Base-by-base conservation (phyloP, 2,797 vertebrate genomes). In the Gobio occitaniae region DNA sequence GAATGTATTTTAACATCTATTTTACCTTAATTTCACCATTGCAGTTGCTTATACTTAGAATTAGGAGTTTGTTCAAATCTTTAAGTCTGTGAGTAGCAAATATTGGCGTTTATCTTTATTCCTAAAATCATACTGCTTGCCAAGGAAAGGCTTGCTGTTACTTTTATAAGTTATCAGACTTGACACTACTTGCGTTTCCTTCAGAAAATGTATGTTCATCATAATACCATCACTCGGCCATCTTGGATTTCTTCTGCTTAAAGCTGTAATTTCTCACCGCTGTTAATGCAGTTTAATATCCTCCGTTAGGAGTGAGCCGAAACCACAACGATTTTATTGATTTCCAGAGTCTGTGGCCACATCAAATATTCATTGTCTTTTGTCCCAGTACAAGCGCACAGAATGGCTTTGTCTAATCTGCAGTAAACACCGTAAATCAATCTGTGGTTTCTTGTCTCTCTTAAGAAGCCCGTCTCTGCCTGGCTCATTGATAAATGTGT, bases 341-440 rank as follows among this genome's bases (percentile, higher is more conserved):
- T 90, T 91, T 90, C 83, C 63, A 50, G 88, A 90, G 87, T 91
- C 89, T 87, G 90, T 89, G 84, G 86, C 87, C 87, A 84, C 88
- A 86, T 92, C 66, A 91, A 93, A 92, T 91, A 92, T 93, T 92
- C 81, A 92, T 89, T 66, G 85, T 79, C 86, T 90, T 80, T 92
- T 90, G 90, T 91, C 89, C 88, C 86, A 85, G 79, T 77, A 85
- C 87, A 89, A 78, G 86, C 79, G 84, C 83, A 75, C 63, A 84
- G 29, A 81, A 87, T 70, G 48, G 61, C 83, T 80, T 77, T 86
- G 82, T 78, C 88, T 88, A 74, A 90, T 88, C n/a, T 56, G 52
- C 63, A 21, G 75, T 19, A 63, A 65, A 79, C 47, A 68, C 56
- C 36, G 71, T 87, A 82, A 90, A 90, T 91, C 85, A 88, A 85